Base-by-base conservation (phyloP, 2,113 vertebrate genomes). In the Tenebrosternarchus preto region DNA sequence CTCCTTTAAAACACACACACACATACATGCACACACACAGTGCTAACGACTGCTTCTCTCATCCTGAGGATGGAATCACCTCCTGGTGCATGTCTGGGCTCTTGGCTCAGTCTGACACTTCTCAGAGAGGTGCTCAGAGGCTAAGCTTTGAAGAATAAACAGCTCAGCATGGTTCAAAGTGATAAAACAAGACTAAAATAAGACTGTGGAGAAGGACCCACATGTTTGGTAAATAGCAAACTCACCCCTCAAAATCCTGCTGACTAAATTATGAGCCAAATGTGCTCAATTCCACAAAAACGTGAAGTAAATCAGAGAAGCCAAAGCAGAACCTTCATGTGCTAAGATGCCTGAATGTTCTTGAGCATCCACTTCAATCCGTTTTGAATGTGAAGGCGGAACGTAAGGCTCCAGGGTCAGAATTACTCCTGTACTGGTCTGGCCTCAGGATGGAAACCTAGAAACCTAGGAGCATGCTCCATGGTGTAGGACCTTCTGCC, bases 111-210 rank as follows among this genome's bases (percentile, higher is more conserved):
- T 63, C 15, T 17, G 43, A 50, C 43, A 50, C 43, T 15, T 3
- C 43, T 46, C 39, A 46, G 39, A 46, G 39, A 12, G 11, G 43
- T 15, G 43, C 15, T 9, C 43, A 12, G 8, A 12, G 43, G 60
- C 25, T 31, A 5, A 6, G 12, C 25, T 63, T 31, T 31, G 60
- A 63, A 22, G 5, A 31, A 17, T 16, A 63, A 17, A 63, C 60
- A 63, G 60, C 60, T 63, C 60, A 29, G 60, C 60, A 5, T 25
- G 60, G 60, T 29, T 63, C 25, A 31, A 63, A 15, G 0, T 15
- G 60, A 63, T 63, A 63, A 80, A 80, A 39, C 15, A 55, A 12
- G 61, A 56, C 70, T 57, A 59, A 73, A 80, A 36, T 67, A 36
- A 17, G 60, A 80, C 61, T 75, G 29, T 27, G 70, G 50, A 31